These are phyloP conservation scores for Sinotaia quadrata DNA, from an alignment of 2,888 invertebrate genomes.

Conservation along the genomic window DNA sequence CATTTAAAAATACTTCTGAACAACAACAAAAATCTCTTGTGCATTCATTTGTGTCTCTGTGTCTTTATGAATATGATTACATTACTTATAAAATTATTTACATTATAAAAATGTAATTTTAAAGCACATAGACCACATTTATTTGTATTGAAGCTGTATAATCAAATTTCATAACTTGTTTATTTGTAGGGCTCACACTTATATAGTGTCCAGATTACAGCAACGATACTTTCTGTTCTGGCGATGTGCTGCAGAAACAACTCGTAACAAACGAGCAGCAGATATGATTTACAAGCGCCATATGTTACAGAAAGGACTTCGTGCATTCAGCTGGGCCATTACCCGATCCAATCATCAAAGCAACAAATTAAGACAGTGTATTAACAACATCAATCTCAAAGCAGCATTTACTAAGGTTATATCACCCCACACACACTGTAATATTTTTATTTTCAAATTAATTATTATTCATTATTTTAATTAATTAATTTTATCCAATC, in stretches of 20 bases:
- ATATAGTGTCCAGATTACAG: conserved; percentile 36
- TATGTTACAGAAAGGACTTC: conserved; percentile 55
- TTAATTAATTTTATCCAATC: not conserved
- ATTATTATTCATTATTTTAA: not conserved
- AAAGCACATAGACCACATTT: too few species aligned
- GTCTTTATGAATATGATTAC: too few species aligned
- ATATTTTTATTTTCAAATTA: too few species aligned
- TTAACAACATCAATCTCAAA: conserved; percentile 41
- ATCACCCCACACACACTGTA: too few species aligned
- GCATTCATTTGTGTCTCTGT: not conserved
- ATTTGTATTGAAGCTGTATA: too few species aligned
- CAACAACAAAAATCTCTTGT: too few species aligned
- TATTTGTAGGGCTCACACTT: conserved; percentile 33
- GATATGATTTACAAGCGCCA: conserved; percentile 45
- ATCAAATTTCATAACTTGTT: too few species aligned
- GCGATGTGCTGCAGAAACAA: conserved; percentile 40
- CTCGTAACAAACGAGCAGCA: conserved; percentile 41
- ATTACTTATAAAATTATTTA: too few species aligned
- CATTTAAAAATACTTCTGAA: too few species aligned
- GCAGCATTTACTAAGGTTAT: conserved; percentile 53
- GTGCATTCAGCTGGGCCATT: conserved; percentile 61
- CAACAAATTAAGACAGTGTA: conserved; percentile 50
- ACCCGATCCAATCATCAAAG: conserved; percentile 50
- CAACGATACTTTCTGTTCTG: conserved; percentile 45
- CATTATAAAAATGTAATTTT: too few species aligned